phyloP scores from a whole-genome alignment of 2,797 vertebrate species.

The Spinibarbus caldwelli region DNA sequence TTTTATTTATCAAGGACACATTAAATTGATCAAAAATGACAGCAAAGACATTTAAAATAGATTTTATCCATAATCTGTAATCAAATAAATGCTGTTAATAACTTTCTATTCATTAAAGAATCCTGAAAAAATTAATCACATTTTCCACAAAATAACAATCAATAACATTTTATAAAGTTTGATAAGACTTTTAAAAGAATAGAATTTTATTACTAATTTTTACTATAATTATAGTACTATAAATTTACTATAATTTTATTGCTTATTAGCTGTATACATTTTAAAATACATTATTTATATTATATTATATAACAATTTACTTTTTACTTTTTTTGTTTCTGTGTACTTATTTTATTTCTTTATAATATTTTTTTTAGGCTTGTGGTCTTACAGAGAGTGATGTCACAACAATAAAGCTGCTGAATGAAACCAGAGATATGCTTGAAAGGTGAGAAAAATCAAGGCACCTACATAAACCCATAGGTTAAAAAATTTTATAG shows the following conservation, averaged over 20 bases:
- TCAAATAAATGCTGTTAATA: neutral
- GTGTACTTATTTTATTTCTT: neutral
- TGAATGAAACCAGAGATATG: conserved; percentile 98
- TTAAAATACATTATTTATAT: neutral
- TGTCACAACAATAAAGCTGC: conserved; percentile 86
- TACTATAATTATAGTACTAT: neutral
- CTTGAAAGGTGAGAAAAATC: conserved; percentile 87
- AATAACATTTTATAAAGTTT: neutral
- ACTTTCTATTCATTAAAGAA: neutral
- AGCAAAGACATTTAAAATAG: neutral
- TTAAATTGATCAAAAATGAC: neutral
- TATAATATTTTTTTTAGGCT: conserved; percentile 79
- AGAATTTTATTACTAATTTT: neutral
- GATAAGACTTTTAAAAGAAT: neutral
- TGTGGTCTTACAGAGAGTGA: conserved; percentile 89
- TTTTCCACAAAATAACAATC: neutral
- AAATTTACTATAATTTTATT: neutral
- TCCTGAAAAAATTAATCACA: neutral
- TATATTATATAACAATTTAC: too few relatives aligned
- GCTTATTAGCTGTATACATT: neutral
- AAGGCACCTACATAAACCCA: neutral
- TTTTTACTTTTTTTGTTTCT: neutral
- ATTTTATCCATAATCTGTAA: neutral
- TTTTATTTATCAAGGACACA: neutral
- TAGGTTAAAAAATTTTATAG: neutral